These are phyloP conservation scores for Melinaea marsaeus DNA, from an alignment of 2,888 invertebrate genomes.

Conservation along the genomic window DNA sequence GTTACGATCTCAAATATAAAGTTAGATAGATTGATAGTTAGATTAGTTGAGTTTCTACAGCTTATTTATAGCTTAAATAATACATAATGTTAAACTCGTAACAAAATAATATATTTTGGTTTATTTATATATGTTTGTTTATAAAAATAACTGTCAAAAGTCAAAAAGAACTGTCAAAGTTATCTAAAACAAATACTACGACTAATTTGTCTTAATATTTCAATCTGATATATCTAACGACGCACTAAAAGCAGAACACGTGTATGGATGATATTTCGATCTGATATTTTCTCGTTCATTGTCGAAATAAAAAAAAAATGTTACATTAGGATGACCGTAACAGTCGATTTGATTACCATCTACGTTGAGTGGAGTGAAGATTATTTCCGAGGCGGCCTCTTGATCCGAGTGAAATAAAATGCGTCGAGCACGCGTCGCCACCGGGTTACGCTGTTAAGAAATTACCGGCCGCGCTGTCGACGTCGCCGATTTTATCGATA, in stretches of 20 bases:
- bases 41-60: no score
- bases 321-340: slow-evolving; percentile 72
- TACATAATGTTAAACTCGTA: no score
- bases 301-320: slow-evolving; percentile 65
- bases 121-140: no score
- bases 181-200: background rate
- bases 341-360: slow-evolving; percentile 75
- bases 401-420: slow-evolving; percentile 72
- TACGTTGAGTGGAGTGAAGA: slow-evolving; percentile 73
- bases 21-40: no score
- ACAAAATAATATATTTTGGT: no score
- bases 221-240: slow-evolving; percentile 31
- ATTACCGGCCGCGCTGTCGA: slow-evolving; percentile 69
- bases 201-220: slow-evolving; percentile 21
- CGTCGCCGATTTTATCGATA: slow-evolving; percentile 77
- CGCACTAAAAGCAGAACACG: slow-evolving; percentile 33
- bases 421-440: slow-evolving; percentile 75
- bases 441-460: slow-evolving; percentile 77
- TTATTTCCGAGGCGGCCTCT: slow-evolving; percentile 72
- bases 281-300: slow-evolving; percentile 53
- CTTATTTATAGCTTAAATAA: no score
- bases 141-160: no score
- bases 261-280: slow-evolving; percentile 39
- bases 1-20: no score
- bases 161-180: slow-evolving; percentile 1